Evolutionary conservation across 2,888 invertebrate genomes (phyloP).

Genomic region (Lamproptera curius): DNA sequence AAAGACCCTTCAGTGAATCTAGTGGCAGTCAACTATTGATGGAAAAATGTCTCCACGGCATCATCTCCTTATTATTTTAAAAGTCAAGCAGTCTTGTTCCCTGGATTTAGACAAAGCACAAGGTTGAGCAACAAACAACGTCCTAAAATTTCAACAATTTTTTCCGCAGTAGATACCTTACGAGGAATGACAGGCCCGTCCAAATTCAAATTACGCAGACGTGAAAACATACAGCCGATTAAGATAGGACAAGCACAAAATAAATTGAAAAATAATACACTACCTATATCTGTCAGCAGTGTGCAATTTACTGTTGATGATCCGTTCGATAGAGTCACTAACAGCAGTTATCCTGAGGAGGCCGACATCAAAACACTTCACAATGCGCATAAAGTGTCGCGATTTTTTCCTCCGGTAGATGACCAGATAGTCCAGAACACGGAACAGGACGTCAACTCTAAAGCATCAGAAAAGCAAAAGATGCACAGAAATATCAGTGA

Average conservation of each 20-base stretch:
- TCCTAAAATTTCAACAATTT: constrained; percentile 46
- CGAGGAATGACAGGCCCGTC: constrained; percentile 38
- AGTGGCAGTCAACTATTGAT: constrained; percentile 20
- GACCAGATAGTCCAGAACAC: constrained; percentile 33
- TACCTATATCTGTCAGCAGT: constrained; percentile 24
- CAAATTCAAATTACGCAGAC: constrained; percentile 33
- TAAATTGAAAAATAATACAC: constrained; percentile 33
- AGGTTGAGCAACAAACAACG: constrained; percentile 43
- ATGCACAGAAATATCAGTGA: constrained; percentile 21
- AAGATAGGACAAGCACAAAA: constrained; percentile 44
- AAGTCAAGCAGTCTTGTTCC: constrained; percentile 31
- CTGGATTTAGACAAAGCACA: constrained; percentile 41
- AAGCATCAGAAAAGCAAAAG: constrained; percentile 8
- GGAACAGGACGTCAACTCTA: constrained; percentile 31
- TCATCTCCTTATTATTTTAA: constrained; percentile 9
- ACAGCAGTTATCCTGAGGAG: constrained; percentile 26
- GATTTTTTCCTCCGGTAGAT: constrained; percentile 45
- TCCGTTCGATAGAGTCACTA: constrained; percentile 21
- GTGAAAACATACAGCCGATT: constrained; percentile 27
- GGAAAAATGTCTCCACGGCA: constrained; percentile 22
- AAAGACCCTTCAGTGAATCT: constrained; percentile 53
- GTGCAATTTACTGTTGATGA: constrained; percentile 26
- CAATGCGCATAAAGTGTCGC: constrained; percentile 39
- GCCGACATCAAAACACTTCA: constrained; percentile 35
- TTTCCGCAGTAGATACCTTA: constrained; percentile 40